Percentiles rank a stretch among this genome's conserved stretches.
phyloP scores from a whole-genome alignment of 2,113 vertebrate genomes.

The Hyla sarda region DNA sequence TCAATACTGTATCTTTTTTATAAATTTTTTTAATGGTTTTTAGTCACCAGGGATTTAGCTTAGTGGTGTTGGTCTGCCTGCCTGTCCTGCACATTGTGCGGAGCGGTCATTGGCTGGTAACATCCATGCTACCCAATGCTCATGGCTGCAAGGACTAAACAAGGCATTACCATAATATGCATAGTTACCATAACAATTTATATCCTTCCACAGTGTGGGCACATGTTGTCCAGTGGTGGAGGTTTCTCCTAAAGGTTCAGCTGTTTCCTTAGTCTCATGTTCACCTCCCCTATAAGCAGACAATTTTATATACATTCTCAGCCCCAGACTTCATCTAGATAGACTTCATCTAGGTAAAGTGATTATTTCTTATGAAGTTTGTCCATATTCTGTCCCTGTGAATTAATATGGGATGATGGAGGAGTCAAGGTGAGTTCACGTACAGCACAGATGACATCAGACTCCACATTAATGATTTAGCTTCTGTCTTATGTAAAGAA shows the following conservation, averaged over 20 bases:
- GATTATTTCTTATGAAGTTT: background rate
- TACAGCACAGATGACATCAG: background rate
- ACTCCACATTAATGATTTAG: conserved; percentile 9
- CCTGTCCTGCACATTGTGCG: too few species aligned
- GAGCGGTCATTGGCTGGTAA: too few species aligned
- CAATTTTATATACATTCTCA: background rate
- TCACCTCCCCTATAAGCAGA: background rate
- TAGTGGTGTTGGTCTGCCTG: too few species aligned
- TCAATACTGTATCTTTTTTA: too few species aligned
- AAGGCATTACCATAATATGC: too few species aligned
- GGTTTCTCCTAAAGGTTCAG: too few species aligned
- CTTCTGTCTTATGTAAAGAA: background rate
- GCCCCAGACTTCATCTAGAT: background rate
- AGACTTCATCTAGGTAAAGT: background rate
- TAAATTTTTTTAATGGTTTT: too few species aligned
- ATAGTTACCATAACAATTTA: too few species aligned
- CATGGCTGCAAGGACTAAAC: too few species aligned
- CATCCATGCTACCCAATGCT: too few species aligned
- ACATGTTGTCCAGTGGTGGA: background rate
- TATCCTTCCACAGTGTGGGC: background rate
- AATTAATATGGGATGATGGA: background rate
- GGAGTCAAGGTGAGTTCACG: background rate
- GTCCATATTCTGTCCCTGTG: background rate
- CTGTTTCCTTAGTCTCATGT: background rate
- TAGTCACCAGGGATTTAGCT: too few species aligned